Evolutionary conservation across 2,113 vertebrate species (phyloP), one percentile per base, ranked within the genome.

Genomic region (Syrmaticus mikado): DNA sequence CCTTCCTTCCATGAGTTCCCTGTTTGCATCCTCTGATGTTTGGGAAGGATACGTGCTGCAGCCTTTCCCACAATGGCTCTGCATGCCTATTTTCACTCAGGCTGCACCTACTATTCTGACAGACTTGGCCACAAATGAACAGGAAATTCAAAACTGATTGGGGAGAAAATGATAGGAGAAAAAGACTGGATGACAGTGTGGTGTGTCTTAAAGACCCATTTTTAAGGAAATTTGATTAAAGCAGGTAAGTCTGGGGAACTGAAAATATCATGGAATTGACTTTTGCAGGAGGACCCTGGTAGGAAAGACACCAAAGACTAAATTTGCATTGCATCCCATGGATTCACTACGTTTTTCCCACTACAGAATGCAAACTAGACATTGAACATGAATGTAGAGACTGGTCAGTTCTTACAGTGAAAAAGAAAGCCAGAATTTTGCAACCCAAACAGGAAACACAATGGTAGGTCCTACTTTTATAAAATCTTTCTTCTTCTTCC

Each of bases 401-500:
- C 41, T 82, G 43, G 12, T 52, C 15, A 34, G 8, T 84, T 82
- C 55, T 82, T 75, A n/a, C 14, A 84, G 77, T 30, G 53, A 61
- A 72, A 78, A 81, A 82, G 22, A 30, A 65, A 89, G 70, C 10
- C 52, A 88, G 45, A 64, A 55, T 77, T 88, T 83, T 87, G 19
- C 22, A 81, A 19, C 32, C n/a, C 60, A 74, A 55, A 82, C 65
- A 93, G 76, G 89, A 95, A 94, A 82, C 48, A n/a, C 50, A 46
- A 61, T 22, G 4, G n/a, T 86, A 75, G 90, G 65, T 90, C 79
- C 48, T 61, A 38, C 65, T 24, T 61, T 52, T 83, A 83, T 57
- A 92, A 94, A 90, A 53, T 40, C 52, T 93, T 84, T 86, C 32
- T 92, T 84, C 57, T 91, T 40, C 67, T 89, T 67, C 67, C 64